Conservation (phyloP, 1,140 invertebrate species). For the Wasmannia auropunctata region DNA sequence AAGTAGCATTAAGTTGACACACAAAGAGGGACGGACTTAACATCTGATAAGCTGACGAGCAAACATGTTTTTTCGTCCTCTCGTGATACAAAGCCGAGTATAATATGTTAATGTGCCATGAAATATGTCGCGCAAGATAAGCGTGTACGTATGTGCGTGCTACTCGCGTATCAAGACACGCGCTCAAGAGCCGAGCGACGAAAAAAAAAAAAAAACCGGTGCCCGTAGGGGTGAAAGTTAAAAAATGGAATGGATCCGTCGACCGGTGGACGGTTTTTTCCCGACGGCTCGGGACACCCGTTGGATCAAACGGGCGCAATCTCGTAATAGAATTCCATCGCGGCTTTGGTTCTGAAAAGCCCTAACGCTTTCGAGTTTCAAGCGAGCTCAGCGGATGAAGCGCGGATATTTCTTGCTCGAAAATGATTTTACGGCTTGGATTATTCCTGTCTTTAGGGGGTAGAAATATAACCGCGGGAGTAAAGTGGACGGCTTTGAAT, state of each 20-base stretch:
- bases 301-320: conserved; percentile 55
- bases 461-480: conserved; percentile 9
- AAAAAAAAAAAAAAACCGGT: not conserved
- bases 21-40: conserved; percentile 76
- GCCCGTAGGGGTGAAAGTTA: not conserved
- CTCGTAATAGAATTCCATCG: conserved; percentile 57
- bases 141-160: not conserved
- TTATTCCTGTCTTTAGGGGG: conserved; percentile 35
- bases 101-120: conserved; percentile 79
- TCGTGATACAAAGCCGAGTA: conserved; percentile 49
- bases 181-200: not conserved
- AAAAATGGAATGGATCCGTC: conserved; percentile 13
- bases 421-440: conserved; percentile 39
- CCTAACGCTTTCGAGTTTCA: conserved; percentile 56
- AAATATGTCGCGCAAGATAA: conserved; percentile 74
- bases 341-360: conserved; percentile 45
- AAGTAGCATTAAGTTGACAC: conserved; percentile 80
- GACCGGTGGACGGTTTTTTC: not conserved
- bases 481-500: not conserved
- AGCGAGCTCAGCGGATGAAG: conserved; percentile 48
- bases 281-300: conserved; percentile 9
- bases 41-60: conserved; percentile 80
- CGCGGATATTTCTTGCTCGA: conserved; percentile 49
- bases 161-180: not conserved
- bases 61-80: conserved; percentile 79